Base-by-base conservation (phyloP, 2,888 invertebrate genomes). In the Pristionchus exspectatus region DNA sequence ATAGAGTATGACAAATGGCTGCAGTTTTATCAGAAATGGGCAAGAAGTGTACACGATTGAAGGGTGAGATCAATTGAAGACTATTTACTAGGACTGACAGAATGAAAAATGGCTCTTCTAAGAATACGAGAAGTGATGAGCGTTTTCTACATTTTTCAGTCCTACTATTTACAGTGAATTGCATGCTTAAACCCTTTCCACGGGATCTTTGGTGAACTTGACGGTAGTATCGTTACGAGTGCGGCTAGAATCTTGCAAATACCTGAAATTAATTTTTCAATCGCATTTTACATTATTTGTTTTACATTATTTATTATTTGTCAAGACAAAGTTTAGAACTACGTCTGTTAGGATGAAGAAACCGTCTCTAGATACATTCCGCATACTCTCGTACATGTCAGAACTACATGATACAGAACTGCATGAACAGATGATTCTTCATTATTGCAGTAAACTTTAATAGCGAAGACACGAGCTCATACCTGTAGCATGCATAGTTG, bases 401-500 rank as follows among this genome's bases (percentile, higher is more conserved):
- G n/a, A n/a, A n/a, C n/a, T n/a, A n/a, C n/a, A n/a, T n/a, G n/a
- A n/a, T n/a, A n/a, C n/a, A n/a, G n/a, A n/a, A n/a, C n/a, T n/a
- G n/a, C n/a, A n/a, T n/a, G n/a, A n/a, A n/a, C n/a, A n/a, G n/a
- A n/a, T n/a, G n/a, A n/a, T 38, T 38, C 38, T 38, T 2, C 38
- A 38, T 38, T 5, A 5, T 38, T 3, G 38, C 38, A 38, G 38
- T 38, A 2, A 38, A 38, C 2, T 38, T 38, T 50, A 50, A 50
- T 50, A 3, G 9, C 38, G 14, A 38, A 38, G 0, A 77, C n/a
- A 77, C 18, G 33, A 9, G 0, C n/a, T 50, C 59, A n/a, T 7
- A 87, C 87, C 54, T 66, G 69, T 87, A 87, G 87, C 87, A 87
- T 5, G 33, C 69, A 16, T 69, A 66, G 50, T 87, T 66, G 14